phyloP scores from a whole-genome alignment of 2,113 vertebrate genomes.

The Cnemophilus loriae region DNA sequence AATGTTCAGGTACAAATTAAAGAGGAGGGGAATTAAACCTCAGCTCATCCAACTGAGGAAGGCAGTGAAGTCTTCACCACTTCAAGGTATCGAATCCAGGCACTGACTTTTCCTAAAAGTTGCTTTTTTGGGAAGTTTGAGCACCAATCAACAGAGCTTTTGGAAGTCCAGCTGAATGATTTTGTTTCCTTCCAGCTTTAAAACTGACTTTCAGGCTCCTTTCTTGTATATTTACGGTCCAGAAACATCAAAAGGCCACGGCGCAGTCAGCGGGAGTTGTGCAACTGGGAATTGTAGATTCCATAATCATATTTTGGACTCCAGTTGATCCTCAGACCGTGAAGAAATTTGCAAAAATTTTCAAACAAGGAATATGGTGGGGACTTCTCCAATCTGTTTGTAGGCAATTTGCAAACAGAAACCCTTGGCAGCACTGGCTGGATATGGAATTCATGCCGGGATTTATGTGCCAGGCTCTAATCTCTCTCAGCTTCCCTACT shows the following conservation, averaged over 20 bases:
- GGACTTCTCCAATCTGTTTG: constrained; percentile 49
- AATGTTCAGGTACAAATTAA: not conserved
- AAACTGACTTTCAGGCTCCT: not conserved
- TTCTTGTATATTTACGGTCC: not conserved
- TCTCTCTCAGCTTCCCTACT: not conserved
- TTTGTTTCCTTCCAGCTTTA: not conserved
- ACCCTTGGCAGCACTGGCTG: constrained; percentile 10
- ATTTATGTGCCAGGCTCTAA: not conserved
- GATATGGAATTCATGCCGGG: not conserved
- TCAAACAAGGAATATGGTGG: not conserved
- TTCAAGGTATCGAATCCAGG: not conserved
- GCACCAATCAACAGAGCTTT: not conserved
- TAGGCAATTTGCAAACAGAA: constrained; percentile 39
- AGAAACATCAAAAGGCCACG: not conserved
- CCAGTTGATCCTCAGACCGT: constrained; percentile 5
- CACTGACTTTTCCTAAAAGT: not conserved
- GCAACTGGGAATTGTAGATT: not conserved
- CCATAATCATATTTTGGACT: constrained; percentile 30
- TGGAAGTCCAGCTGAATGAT: not conserved
- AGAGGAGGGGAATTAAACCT: not conserved
- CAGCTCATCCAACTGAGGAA: not conserved
- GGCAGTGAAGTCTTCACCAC: not conserved
- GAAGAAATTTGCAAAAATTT: constrained; percentile 36
- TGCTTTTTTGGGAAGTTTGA: not conserved
- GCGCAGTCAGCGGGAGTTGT: not conserved